These are phyloP conservation scores for Picus viridis DNA, from an alignment of 2,797 vertebrate genomes.

Conservation along the genomic window DNA sequence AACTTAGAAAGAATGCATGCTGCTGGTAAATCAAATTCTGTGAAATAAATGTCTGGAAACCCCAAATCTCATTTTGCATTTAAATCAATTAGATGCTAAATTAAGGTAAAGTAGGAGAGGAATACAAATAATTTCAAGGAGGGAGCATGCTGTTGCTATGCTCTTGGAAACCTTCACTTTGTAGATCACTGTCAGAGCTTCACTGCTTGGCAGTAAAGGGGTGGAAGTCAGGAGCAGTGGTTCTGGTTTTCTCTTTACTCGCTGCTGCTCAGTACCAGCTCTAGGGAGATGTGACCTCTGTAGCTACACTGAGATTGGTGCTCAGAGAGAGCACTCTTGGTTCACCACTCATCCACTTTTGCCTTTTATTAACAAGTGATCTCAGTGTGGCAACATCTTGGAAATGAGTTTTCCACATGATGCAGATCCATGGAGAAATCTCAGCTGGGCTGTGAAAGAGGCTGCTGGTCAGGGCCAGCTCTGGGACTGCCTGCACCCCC, in stretches of 20 bases:
- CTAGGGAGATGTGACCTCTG: background rate
- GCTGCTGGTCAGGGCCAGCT: background rate
- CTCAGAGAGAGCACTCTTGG: background rate
- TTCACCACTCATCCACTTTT: background rate
- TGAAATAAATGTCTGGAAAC: conserved; percentile 15
- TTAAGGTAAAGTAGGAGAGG: background rate
- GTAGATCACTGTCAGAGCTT: background rate
- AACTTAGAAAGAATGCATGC: conserved; percentile 23
- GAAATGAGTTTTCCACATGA: background rate
- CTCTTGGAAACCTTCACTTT: background rate
- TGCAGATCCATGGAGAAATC: background rate
- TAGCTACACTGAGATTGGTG: background rate
- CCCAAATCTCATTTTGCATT: background rate
- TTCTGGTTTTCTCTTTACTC: background rate
- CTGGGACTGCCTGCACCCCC: background rate
- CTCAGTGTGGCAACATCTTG: background rate
- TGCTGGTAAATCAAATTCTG: conserved; percentile 17
- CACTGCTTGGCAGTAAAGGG: background rate
- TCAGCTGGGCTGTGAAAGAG: background rate
- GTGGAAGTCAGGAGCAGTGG: background rate
- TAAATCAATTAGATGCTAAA: conserved; percentile 31
- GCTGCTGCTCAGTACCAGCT: background rate
- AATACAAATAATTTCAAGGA: background rate
- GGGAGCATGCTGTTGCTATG: background rate
- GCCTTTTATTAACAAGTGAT: background rate